Conservation (phyloP, 2,797 vertebrate species). For the Microchirus variegatus region DNA sequence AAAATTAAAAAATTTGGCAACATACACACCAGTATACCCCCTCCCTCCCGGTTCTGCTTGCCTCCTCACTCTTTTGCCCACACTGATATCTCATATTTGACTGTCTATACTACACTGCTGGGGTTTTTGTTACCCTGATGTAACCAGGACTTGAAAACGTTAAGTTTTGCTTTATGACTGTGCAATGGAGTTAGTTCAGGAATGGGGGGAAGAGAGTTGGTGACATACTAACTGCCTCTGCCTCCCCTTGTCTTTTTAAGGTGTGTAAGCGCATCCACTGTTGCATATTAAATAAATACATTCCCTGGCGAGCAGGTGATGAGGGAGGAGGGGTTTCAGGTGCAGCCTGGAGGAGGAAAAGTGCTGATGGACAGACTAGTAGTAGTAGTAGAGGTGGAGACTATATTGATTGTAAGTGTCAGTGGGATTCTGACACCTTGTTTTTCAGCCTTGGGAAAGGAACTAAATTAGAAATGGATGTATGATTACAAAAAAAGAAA, state of each 20-base stretch:
- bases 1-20: constrained; percentile 39
- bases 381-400: constrained; percentile 23
- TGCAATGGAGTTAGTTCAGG: constrained; percentile 52
- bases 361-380: constrained; percentile 36
- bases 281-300: constrained; percentile 70
- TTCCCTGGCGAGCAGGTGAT: constrained; percentile 65
- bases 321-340: constrained; percentile 14
- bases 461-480: constrained; percentile 33
- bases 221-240: constrained; percentile 53
- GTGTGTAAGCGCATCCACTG: constrained; percentile 66
- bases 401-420: constrained; percentile 72
- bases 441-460: constrained; percentile 60
- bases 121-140: constrained; percentile 57
- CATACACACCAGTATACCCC: constrained; percentile 50
- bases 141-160: constrained; percentile 70
- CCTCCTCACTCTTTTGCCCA: constrained; percentile 60
- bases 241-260: constrained; percentile 68
- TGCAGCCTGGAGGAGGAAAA: constrained; percentile 27
- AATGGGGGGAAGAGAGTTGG: constrained; percentile 46
- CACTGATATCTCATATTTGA: constrained; percentile 62
- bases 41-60: constrained; percentile 72
- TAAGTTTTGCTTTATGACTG: constrained; percentile 63
- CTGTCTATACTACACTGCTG: constrained; percentile 72
- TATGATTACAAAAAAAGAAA: constrained; percentile 7
- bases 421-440: constrained; percentile 69